Base-by-base conservation (phyloP, 2,888 invertebrate genomes). In the Xestia ashworthii region DNA sequence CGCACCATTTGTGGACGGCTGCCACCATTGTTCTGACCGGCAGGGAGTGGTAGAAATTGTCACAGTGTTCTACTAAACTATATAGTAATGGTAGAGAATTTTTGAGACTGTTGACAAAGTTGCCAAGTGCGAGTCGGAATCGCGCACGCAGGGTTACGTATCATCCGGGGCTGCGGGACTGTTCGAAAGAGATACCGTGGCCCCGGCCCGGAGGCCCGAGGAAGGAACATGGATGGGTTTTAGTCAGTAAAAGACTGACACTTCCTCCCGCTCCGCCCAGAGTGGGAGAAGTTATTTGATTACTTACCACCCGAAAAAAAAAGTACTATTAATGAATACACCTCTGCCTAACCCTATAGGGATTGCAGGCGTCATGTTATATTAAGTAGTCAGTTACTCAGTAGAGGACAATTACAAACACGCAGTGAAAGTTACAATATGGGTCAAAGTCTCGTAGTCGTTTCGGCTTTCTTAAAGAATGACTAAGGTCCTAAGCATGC, bases 1-100 rank as follows among this genome's bases (percentile, higher is more conserved):
- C 82, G 87, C 84, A 76, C 86, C 81, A 83, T 76, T 77, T 81
- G 62, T 55, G 76, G 73, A 32, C 41, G 65, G 66, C 67, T 14
- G n/a, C n/a, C 16, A 53, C 82, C 82, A 81, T 81, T 81, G 81
- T 83, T 78, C 44, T 1, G 73, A 22, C 75, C 25, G 48, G 70
- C 70, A 67, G 53, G 81, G 69, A 60, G n/a, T 11, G 38, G 60
- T 74, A 81, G 84, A 81, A 80, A 84, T 53, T 77, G 77, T 69
- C 50, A 74, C 78, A 25, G 9, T 68, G 60, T 19, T 53, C 82
- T 48, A 83, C 80, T 83, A 50, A 80, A 71, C 82, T 79, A 81
- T 71, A 62, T 22, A 25, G 38, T 19, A 25, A 46, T 79, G 58
- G 38, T 16, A 14, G 14, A 38, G 58, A 50, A 50, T 66, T 78